Percentiles rank a stretch among this genome's conserved stretches.
phyloP scores from a whole-genome alignment of 2,888 invertebrate species.

The Mechanitis mazaeus region DNA sequence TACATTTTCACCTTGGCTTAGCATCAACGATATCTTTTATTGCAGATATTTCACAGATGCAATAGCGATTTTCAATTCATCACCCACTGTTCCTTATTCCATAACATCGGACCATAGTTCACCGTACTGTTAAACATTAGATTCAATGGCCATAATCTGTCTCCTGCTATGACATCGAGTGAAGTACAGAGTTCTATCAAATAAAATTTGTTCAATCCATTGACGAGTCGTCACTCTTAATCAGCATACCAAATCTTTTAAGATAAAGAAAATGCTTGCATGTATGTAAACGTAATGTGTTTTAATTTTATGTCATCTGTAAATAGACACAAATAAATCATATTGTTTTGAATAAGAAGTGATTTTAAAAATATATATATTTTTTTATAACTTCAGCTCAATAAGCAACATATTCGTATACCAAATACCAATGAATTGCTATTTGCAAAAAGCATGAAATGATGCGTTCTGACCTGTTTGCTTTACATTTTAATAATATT shows the following conservation, averaged over 20 bases:
- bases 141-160: conserved; percentile 58
- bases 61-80: conserved; percentile 51
- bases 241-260: conserved; percentile 20
- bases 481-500: conserved; percentile 3
- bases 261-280: conserved; percentile 49
- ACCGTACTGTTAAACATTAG: conserved; percentile 47
- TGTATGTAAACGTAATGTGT: conserved; percentile 58
- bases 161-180: conserved; percentile 27
- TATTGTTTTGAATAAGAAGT: background rate
- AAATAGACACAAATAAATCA: conserved; percentile 4
- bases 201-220: conserved; percentile 24
- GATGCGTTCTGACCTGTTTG: background rate
- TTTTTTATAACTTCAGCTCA: background rate
- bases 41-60: conserved; percentile 64
- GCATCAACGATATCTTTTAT: conserved; percentile 71
- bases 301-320: conserved; percentile 27
- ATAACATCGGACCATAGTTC: conserved; percentile 55
- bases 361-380: background rate
- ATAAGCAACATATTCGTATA: background rate
- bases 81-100: conserved; percentile 46
- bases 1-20: conserved; percentile 60
- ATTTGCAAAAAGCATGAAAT: background rate
- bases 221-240: conserved; percentile 23
- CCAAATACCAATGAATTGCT: background rate
- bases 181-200: conserved; percentile 30